Conservation (phyloP, 2,797 vertebrate species). For the Martes flavigula region DNA sequence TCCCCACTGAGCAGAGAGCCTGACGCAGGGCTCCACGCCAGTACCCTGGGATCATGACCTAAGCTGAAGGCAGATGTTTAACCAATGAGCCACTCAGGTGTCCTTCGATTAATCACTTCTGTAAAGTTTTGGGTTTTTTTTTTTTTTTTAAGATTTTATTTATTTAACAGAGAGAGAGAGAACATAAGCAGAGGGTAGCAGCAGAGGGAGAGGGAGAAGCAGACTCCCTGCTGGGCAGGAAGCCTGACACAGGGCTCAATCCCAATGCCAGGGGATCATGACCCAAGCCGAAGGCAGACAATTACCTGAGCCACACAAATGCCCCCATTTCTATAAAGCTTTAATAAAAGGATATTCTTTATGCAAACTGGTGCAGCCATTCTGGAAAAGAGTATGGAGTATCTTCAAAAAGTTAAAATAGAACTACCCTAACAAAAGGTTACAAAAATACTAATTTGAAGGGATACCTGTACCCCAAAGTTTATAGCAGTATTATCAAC, state of each 20-base stretch:
- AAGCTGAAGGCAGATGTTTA: no score
- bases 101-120: background rate
- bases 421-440: background rate
- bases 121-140: no score
- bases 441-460: background rate
- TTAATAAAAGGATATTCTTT: background rate
- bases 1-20: no score
- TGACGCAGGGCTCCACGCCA: no score
- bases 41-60: no score
- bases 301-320: background rate
- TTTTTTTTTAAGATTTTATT: no score
- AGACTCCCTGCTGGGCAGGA: background rate
- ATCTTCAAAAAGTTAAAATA: background rate
- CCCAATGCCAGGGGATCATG: no score
- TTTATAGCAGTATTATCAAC: background rate
- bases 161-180: background rate
- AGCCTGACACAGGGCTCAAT: background rate
- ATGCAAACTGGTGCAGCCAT: background rate
- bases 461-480: background rate
- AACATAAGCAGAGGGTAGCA: background rate
- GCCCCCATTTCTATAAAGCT: background rate
- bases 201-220: background rate
- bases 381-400: background rate
- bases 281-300: no score
- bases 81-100: no score